These are phyloP conservation scores for Anomalospiza imberbis DNA, from an alignment of 2,797 vertebrate species.

Conservation along the genomic window DNA sequence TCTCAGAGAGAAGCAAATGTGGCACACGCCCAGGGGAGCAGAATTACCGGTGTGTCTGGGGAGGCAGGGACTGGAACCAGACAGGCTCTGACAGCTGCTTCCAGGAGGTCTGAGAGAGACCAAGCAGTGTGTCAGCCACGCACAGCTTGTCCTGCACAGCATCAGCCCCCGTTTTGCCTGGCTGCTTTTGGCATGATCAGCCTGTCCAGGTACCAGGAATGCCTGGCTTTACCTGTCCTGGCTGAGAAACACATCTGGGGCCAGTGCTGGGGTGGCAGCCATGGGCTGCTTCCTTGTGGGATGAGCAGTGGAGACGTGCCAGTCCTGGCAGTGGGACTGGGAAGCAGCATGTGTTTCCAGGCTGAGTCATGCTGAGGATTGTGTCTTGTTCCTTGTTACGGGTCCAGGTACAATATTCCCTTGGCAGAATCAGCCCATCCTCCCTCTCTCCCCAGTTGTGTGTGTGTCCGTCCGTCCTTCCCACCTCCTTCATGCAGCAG, in stretches of 20 bases:
- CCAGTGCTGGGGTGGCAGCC: background rate
- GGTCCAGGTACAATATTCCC: background rate
- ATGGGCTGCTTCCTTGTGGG: background rate
- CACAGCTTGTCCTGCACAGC: background rate
- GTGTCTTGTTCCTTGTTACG: background rate
- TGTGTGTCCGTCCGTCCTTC: background rate
- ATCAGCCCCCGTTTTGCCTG: background rate
- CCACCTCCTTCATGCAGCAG: background rate
- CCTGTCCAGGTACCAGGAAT: background rate
- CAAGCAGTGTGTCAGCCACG: background rate
- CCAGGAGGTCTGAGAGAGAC: background rate
- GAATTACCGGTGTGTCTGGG: background rate
- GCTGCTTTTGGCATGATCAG: background rate
- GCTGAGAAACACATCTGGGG: background rate
- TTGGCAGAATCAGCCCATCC: background rate
- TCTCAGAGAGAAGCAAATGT: background rate
- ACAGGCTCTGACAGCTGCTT: constrained; percentile 43
- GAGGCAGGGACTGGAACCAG: constrained; percentile 53
- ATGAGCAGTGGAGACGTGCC: accelerated
- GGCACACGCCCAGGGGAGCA: background rate
- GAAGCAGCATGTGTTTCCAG: background rate
- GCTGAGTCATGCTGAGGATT: constrained; percentile 29
- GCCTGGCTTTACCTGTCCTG: background rate
- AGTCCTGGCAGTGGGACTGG: background rate
- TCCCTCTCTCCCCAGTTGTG: background rate